Evolutionary conservation across 2,888 invertebrate genomes (phyloP), one percentile per base, ranked within the genome.

Genomic region (Exocentrus adspersus): DNA sequence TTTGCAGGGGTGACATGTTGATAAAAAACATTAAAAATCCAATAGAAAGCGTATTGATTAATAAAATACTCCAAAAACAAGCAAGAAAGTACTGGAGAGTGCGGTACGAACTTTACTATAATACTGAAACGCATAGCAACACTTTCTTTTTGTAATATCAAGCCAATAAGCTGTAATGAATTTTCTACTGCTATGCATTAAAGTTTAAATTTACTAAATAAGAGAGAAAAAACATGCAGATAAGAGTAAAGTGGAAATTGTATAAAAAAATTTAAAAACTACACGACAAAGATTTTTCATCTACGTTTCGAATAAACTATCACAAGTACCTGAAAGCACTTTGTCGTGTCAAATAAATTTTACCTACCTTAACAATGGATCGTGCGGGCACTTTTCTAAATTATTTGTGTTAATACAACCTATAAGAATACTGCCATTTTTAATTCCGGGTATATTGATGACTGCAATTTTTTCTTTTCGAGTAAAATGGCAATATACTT

Each of bases 1-100:
- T 68, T 73, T 76, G 78, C 77, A 78, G 79, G 79, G 79, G 79
- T 79, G 79, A 79, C 79, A 79, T 75, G 70, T 79, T 78, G 78
- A 78, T 78, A 74, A 70, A n/a, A 71, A 71, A 72, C 64, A 72
- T 66, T 64, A 45, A 48, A 61, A 64, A 60, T 60, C 17, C 56
- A 66, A 68, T 52, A 65, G 62, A 65, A 64, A 60, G 58, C 59
- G n/a, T n/a, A 62, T 48, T 37, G 43, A 28, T 43, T 28, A 28
- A 37, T 28, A 54, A 37, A 24, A 54, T 43, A 28, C 19, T 28
- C 20, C 43, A 54, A 42, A 62, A 64, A 24, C 41, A 58, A 43
- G 45, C 10, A 52, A 20, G 32, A 42, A 12, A 12, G 19, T 37
- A 37, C 12, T 19, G n/a, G 17, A 53, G 12, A 21, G 43, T 51